Evolutionary conservation across 2,888 invertebrate genomes (phyloP).

Genomic region (Protodeltote pygarga): DNA sequence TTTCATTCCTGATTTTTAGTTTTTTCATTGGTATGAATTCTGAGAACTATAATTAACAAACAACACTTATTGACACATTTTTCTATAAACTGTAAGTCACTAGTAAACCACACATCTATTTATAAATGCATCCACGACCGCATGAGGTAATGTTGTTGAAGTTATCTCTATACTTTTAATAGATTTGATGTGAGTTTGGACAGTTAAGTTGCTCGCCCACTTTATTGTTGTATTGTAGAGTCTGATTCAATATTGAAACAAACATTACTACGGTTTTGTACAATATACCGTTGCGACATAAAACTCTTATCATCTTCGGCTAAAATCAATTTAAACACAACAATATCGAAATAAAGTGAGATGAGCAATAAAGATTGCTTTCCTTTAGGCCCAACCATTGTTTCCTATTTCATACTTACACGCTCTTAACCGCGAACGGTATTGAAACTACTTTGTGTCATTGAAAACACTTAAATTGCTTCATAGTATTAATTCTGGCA

Average conservation of each 20-base stretch:
- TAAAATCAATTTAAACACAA: slow-evolving; percentile 76
- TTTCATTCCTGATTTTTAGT: too few relatives aligned
- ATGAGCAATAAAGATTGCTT: slow-evolving; percentile 77
- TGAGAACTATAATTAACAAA: too few relatives aligned
- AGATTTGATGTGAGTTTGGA: slow-evolving; percentile 53
- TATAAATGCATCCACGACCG: too few relatives aligned
- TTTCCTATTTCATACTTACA: slow-evolving; percentile 70
- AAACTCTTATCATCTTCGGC: slow-evolving; percentile 75
- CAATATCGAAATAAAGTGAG: slow-evolving; percentile 73
- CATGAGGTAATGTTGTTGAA: too few relatives aligned
- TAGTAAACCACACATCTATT: too few relatives aligned
- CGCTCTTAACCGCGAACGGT: slow-evolving; percentile 59
- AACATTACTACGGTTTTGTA: slow-evolving; percentile 69
- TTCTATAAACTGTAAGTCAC: too few relatives aligned
- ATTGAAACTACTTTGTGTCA: slow-evolving; percentile 31
- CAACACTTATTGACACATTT: too few relatives aligned
- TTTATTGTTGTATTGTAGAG: slow-evolving; percentile 58
- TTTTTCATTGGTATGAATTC: too few relatives aligned
- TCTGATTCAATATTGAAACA: slow-evolving; percentile 75
- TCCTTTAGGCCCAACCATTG: slow-evolving; percentile 71
- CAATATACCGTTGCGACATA: slow-evolving; percentile 75
- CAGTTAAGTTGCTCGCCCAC: slow-evolving; percentile 60
- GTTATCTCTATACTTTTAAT: too few relatives aligned
- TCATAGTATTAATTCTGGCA: slow-evolving; percentile 31
- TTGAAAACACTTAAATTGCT: slow-evolving; percentile 32